Percentiles rank a stretch among this genome's conserved stretches.
Evolutionary conservation across 2,797 vertebrate species (phyloP).

Genomic region (Poecilia velifera): DNA sequence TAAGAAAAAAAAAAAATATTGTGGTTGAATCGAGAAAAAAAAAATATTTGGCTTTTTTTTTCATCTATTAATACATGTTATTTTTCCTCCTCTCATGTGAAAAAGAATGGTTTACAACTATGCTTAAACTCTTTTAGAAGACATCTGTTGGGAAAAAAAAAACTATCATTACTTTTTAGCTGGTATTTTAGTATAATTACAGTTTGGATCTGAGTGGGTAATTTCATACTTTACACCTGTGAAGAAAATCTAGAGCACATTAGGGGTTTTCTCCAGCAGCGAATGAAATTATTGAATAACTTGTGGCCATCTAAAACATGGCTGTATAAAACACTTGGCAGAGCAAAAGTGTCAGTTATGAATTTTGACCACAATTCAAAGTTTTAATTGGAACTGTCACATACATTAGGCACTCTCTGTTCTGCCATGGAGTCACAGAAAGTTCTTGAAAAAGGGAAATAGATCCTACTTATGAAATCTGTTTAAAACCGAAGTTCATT

Average conservation of each 20-base stretch:
- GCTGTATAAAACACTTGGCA: constrained; percentile 63
- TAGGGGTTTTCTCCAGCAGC: constrained; percentile 58
- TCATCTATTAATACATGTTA: constrained; percentile 86
- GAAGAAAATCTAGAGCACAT: constrained; percentile 61
- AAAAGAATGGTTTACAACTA: constrained; percentile 86
- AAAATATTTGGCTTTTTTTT: constrained; percentile 91
- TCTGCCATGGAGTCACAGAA: constrained; percentile 43
- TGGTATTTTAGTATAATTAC: constrained; percentile 41
- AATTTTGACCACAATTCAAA: constrained; percentile 57
- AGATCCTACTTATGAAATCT: constrained; percentile 50
- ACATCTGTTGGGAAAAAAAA: constrained; percentile 62
- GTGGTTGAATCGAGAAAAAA: constrained; percentile 98
- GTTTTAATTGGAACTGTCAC: constrained; percentile 60
- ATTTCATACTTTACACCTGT: constrained; percentile 56
- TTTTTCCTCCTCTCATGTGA: constrained; percentile 66
- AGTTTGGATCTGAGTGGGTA: constrained; percentile 50
- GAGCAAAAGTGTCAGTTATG: constrained; percentile 42
- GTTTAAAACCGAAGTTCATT: constrained; percentile 39
- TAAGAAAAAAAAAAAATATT: constrained; percentile 91
- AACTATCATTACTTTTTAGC: constrained; percentile 40
- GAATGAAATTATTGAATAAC: constrained; percentile 65
- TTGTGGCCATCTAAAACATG: constrained; percentile 63
- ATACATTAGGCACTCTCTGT: constrained; percentile 45
- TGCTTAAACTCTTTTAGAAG: constrained; percentile 87
- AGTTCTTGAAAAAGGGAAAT: constrained; percentile 41